Evolutionary conservation across 2,888 invertebrate species (phyloP).

Genomic region (Drosophila mayaguana): DNA sequence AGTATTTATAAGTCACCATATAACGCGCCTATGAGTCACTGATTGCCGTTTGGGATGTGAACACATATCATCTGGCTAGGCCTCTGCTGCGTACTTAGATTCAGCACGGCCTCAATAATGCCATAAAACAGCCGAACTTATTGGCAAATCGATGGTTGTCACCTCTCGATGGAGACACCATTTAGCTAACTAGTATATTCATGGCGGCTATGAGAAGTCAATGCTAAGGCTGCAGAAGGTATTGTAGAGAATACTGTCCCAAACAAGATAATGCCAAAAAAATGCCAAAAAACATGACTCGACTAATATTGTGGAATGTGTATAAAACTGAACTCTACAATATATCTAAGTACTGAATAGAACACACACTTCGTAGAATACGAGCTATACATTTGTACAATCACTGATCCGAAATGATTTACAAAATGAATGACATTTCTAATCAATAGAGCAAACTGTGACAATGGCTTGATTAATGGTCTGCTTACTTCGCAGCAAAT

Average conservation of each 20-base stretch:
- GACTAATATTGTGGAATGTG: not conserved
- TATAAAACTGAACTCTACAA: not conserved
- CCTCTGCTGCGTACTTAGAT: no score
- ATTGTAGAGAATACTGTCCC: no score
- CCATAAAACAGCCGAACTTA: not conserved
- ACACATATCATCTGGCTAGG: not conserved
- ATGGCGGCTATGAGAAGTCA: not conserved
- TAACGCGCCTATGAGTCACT: not conserved
- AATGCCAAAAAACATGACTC: not conserved
- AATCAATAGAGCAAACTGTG: constrained; percentile 24
- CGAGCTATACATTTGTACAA: not conserved
- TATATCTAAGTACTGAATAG: not conserved
- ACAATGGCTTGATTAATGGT: constrained; percentile 25
- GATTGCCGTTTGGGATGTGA: not conserved
- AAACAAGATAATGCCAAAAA: not conserved
- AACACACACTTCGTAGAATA: not conserved
- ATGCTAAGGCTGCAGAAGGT: not conserved
- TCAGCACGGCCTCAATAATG: not conserved
- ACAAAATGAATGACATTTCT: constrained; percentile 23
- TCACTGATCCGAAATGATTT: constrained; percentile 7
- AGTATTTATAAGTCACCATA: not conserved
- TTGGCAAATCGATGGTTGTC: not conserved
- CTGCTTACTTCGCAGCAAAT: constrained; percentile 49
- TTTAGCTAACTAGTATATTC: not conserved
- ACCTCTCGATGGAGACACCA: not conserved